Percentiles rank a stretch among this genome's conserved stretches.
phyloP scores from a whole-genome alignment of 1,140 invertebrate species.

The Drosophila simulans region DNA sequence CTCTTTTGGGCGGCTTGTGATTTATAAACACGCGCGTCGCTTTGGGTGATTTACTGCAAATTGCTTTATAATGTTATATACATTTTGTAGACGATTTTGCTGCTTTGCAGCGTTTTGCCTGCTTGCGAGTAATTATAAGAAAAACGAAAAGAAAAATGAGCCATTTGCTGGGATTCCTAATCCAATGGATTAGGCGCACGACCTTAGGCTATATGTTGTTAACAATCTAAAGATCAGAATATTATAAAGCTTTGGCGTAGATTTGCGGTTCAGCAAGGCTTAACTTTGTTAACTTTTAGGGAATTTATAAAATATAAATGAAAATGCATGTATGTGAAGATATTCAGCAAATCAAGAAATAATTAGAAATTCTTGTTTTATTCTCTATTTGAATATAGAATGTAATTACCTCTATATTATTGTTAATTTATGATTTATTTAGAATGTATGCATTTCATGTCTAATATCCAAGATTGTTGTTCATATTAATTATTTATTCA shows the following conservation, averaged over 20 bases:
- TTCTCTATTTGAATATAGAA: neutral
- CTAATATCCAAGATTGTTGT: neutral
- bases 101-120: constrained; percentile 47
- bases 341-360: no score
- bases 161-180: constrained; percentile 30
- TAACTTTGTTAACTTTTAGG: neutral
- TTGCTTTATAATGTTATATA: constrained; percentile 83
- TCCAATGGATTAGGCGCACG: constrained; percentile 55
- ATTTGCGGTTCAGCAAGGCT: neutral
- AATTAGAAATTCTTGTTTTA: neutral
- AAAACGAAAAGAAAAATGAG: constrained; percentile 35
- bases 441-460: neutral
- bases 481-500: constrained; percentile 10
- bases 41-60: constrained; percentile 81
- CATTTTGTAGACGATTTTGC: constrained; percentile 56
- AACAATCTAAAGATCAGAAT: constrained; percentile 39
- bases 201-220: constrained; percentile 15
- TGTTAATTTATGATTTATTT: neutral
- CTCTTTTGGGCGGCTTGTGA: constrained; percentile 61
- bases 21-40: constrained; percentile 80
- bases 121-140: constrained; percentile 69
- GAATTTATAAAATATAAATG: no score
- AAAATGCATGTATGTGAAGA: no score
- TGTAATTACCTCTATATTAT: no score
- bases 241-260: neutral